Conservation (phyloP, 1,140 invertebrate genomes). For the Cepaea nemoralis region DNA sequence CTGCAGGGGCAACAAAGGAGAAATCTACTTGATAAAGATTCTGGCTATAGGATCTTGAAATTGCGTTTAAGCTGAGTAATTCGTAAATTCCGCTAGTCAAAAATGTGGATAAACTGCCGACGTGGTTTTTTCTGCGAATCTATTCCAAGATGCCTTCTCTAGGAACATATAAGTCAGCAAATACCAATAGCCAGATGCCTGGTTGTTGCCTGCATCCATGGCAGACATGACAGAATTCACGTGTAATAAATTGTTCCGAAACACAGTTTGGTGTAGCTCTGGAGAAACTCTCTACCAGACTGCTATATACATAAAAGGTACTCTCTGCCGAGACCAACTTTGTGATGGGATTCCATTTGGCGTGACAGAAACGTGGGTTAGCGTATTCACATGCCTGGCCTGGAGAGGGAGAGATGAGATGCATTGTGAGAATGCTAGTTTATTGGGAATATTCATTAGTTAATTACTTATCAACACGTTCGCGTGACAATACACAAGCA, state of each 20-base stretch:
- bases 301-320: neutral
- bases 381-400: neutral
- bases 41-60: neutral
- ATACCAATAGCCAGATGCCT: neutral
- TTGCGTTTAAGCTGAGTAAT: neutral
- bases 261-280: neutral
- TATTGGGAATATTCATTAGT: no score
- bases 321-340: no score
- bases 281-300: no score
- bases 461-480: no score
- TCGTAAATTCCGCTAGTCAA: neutral
- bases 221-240: neutral
- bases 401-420: neutral
- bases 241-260: neutral
- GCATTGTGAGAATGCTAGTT: neutral
- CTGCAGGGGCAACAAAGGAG: neutral
- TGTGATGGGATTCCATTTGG: neutral
- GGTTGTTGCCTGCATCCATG: neutral
- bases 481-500: no score
- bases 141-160: neutral
- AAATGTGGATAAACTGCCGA: neutral
- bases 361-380: neutral
- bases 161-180: neutral
- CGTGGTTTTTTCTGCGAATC: neutral
- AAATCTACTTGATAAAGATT: neutral